Evolutionary conservation across 2,888 invertebrate species (phyloP).

Genomic region (Lasioglossum morio): DNA sequence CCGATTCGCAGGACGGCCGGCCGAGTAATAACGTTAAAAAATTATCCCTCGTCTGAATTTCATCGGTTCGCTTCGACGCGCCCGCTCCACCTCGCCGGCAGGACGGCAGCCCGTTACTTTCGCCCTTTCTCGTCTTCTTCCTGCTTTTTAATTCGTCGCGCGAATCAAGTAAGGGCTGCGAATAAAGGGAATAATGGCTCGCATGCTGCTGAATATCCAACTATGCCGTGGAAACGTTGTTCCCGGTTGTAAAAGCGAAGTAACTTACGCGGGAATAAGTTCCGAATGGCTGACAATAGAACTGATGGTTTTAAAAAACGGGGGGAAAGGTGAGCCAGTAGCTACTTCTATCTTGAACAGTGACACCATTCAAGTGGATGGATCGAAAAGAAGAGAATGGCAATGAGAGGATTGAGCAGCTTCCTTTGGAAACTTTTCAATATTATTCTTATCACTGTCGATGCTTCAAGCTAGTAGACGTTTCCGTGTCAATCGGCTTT

Average conservation of each 20-base stretch:
- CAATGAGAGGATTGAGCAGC: not conserved
- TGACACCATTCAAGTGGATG: not conserved
- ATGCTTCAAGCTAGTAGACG: not conserved
- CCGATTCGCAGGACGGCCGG: conserved; percentile 71
- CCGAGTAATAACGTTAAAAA: conserved; percentile 83
- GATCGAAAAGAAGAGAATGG: not conserved
- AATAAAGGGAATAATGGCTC: conserved; percentile 56
- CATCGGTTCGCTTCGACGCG: conserved; percentile 82
- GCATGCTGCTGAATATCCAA: conserved; percentile 47
- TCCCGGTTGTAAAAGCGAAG: conserved; percentile 41
- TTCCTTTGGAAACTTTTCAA: not conserved
- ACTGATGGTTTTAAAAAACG: conserved; percentile 26
- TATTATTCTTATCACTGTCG: not conserved
- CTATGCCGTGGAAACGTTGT: conserved; percentile 37
- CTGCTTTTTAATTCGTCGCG: conserved; percentile 54
- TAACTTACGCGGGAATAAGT: conserved; percentile 34
- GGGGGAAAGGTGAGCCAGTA: not conserved
- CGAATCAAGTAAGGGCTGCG: conserved; percentile 47
- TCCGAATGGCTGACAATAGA: conserved; percentile 38
- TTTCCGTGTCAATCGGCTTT: conserved; percentile 3
- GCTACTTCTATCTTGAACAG: not conserved
- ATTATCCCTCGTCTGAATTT: conserved; percentile 83
- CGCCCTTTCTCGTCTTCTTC: conserved; percentile 62
- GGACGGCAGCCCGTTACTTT: conserved; percentile 46
- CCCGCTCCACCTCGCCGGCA: conserved; percentile 55